Evolutionary conservation across 1,140 invertebrate genomes (phyloP), one percentile per base, ranked within the genome.

Genomic region (Panulirus ornatus): DNA sequence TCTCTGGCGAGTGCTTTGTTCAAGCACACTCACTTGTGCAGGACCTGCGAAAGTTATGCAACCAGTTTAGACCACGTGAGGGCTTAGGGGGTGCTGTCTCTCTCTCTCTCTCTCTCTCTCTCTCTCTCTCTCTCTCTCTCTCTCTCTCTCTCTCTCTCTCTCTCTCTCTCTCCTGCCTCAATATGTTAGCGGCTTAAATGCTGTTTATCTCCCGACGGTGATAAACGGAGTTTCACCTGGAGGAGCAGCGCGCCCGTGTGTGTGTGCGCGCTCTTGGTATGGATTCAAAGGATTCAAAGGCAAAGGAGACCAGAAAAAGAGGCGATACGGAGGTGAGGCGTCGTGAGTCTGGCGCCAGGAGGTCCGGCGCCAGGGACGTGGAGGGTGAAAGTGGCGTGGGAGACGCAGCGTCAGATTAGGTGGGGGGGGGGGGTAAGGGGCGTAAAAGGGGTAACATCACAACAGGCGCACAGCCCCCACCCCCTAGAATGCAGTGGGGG

Each of bases 301-400:
- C n/a, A n/a, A n/a, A 22, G 51, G 27, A 30, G 0, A 3, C n/a
- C n/a, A 30, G 58, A 66, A 66, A 66, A 66, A 66, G 58, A 30
- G 58, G n/a, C 58, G 27, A 30, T 66, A 66, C 58, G n/a, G 27
- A 66, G 58, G 58, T 27, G 58, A 30, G 58, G 58, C n/a, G 58
- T 66, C 58, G 30, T 66, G 58, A 66, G n/a, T 30, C 6, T 66
- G 58, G 58, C 58, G 58, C 58, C 58, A 66, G 58, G 58, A 66
- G 58, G 58, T 66, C 58, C 58, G 58, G 58, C 58, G 58, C 58
- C 58, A n/a, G 58, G 58, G n/a, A 30, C 5, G 58, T 30, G 58
- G 11, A 66, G 27, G 58, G 58, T 66, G 58, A 66, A 66, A 66
- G 58, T 66, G n/a, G 22, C 5, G 58, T 66, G 6, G n/a, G n/a